These are phyloP conservation scores for Nycticorax nycticorax DNA, from an alignment of 2,113 vertebrate species.

Conservation along the genomic window DNA sequence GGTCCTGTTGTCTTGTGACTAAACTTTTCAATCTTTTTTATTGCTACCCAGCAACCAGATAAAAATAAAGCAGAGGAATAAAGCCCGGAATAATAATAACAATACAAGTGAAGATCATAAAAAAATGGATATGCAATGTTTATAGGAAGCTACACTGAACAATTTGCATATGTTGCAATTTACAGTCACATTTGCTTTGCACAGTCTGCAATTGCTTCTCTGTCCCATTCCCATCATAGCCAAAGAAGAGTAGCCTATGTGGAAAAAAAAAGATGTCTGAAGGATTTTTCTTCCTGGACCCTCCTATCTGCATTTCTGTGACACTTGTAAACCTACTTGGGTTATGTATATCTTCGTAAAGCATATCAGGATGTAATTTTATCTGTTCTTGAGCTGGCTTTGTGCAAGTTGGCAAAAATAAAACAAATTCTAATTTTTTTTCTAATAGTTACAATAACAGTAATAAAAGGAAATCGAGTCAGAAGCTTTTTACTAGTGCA, in stretches of 20 bases:
- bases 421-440: background rate
- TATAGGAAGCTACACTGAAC: background rate
- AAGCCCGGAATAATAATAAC: background rate
- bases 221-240: background rate
- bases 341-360: background rate
- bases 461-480: background rate
- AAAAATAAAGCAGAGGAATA: background rate
- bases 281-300: background rate
- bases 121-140: background rate
- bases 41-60: background rate
- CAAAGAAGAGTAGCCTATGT: background rate
- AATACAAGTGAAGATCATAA: background rate
- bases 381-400: background rate
- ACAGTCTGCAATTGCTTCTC: background rate
- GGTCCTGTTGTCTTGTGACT: background rate
- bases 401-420: background rate
- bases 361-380: background rate
- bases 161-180: background rate
- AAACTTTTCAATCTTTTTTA: background rate
- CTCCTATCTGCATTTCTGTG: background rate
- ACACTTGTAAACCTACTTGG: background rate
- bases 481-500: conserved; percentile 6
- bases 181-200: background rate
- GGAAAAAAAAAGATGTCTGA: background rate
- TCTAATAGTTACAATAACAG: background rate